Conservation (phyloP, 1,140 invertebrate species). For the Sitodiplosis mosellana region DNA sequence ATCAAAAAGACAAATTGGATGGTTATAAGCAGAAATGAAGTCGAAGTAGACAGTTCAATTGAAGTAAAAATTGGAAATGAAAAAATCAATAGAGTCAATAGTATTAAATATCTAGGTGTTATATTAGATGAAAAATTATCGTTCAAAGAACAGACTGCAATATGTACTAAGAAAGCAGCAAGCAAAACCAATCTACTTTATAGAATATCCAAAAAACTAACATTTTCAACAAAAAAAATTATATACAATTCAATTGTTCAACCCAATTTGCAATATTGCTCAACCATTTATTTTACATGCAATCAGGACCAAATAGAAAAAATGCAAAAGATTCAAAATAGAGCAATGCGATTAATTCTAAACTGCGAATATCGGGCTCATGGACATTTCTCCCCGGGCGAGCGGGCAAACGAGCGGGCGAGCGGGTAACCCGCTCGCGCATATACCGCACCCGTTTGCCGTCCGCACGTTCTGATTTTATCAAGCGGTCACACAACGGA, state of each 20-base stretch:
- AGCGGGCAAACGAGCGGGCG: too few species aligned
- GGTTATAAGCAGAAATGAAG: neutral
- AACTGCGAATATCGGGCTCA: too few species aligned
- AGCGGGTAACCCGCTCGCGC: too few species aligned
- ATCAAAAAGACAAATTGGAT: neutral
- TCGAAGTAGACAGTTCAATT: neutral
- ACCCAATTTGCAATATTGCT: neutral
- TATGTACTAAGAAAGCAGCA: neutral
- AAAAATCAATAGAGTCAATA: neutral
- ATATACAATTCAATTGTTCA: neutral
- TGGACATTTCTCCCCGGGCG: too few species aligned
- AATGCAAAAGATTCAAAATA: too few species aligned
- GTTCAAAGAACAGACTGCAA: neutral
- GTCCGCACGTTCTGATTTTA: too few species aligned
- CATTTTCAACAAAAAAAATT: neutral
- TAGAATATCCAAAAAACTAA: neutral
- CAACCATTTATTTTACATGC: too few species aligned
- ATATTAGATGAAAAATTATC: neutral
- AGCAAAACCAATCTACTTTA: neutral
- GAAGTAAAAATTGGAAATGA: neutral
- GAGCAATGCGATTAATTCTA: too few species aligned
- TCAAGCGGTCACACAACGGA: too few species aligned
- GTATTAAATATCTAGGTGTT: neutral
- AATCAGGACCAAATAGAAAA: too few species aligned
- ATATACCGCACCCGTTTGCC: too few species aligned